Base-by-base conservation (phyloP, 2,113 vertebrate species). In the Oncorhynchus nerka region DNA sequence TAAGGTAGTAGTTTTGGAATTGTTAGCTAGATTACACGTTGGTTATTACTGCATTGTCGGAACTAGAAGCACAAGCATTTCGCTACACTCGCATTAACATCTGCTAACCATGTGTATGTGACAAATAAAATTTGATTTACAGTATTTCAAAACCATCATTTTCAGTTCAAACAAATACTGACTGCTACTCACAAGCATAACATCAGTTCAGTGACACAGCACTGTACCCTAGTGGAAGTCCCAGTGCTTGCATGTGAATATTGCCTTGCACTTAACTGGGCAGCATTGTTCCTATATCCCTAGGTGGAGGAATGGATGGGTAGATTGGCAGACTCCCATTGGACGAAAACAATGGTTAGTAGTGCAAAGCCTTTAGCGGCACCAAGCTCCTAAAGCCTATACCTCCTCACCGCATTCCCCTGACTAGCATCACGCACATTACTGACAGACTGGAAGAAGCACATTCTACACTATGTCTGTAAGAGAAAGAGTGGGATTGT, bases 221-320 rank as follows among this genome's bases (percentile, higher is more conserved):
- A 86, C 81, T 87, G 89, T 88, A 78, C 85, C 83, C 90, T 6
- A 83, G 90, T 85, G 88, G 90, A 82, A 72, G 80, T 75, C 75
- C 30, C 13, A 1, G 57, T 57, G 28, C 11, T 65, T 45, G 39
- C 59, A 62, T n/a, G 20, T 24, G 59, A 62, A 8, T 22, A 24
- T 22, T 79, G n/a, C n/a, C 59, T 62, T 19, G 12, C 16, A 55
- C 51, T 55, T 2, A 4, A 15, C 51, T 19, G 16, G 51, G 12
- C 16, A 55, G 4, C 13, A 55, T 8, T 11, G 16, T 62, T 62
- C 59, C 7, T 62, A 86, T 88, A 87, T 79, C 85, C 84, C 90
- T 4, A 82, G 59, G 5, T 22, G 59, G n/a, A 62, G 26, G 2
- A 24, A 30, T 30, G 15, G 26, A 64, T 64, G 62, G 19, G 15